phyloP scores from a whole-genome alignment of 1,140 invertebrate genomes.

The Vollenhovia emeryi region DNA sequence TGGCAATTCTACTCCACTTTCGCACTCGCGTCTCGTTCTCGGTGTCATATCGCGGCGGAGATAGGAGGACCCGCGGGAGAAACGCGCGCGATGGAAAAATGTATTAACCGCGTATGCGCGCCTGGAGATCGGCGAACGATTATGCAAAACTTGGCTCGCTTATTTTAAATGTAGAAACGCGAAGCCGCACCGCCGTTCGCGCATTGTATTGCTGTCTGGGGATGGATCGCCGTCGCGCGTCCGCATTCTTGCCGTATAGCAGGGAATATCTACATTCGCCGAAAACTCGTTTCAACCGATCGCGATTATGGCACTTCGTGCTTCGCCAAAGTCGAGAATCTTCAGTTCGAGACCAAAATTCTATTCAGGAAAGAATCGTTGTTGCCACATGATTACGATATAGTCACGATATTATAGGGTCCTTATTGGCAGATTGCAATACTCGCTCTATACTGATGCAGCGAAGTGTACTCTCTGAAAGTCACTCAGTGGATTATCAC shows the following conservation, averaged over 20 bases:
- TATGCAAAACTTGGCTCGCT: slow-evolving; percentile 69
- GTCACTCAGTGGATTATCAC: too few relatives aligned
- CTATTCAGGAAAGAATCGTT: slow-evolving; percentile 7
- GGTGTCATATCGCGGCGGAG: slow-evolving; percentile 36
- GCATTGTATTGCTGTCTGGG: slow-evolving; percentile 46
- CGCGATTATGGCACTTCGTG: slow-evolving; percentile 14
- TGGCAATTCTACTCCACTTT: slow-evolving; percentile 33
- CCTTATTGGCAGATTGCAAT: background rate
- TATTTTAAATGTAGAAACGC: slow-evolving; percentile 72
- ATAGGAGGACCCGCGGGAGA: slow-evolving; percentile 39
- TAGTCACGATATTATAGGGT: background rate
- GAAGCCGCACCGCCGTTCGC: slow-evolving; percentile 51
- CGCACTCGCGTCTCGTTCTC: slow-evolving; percentile 36
- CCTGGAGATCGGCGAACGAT: slow-evolving; percentile 64
- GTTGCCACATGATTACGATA: slow-evolving; percentile 2
- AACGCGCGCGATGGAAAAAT: slow-evolving; percentile 50
- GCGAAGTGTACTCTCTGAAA: too few relatives aligned
- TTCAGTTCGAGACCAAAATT: slow-evolving; percentile 3
- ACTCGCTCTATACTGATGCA: too few relatives aligned
- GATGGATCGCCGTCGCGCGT: slow-evolving; percentile 51
- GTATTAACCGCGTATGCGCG: slow-evolving; percentile 65
- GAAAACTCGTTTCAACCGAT: slow-evolving; percentile 33
- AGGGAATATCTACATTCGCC: slow-evolving; percentile 11
- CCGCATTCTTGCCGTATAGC: background rate
- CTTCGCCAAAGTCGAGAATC: background rate